A percentile compares a stretch with the other conserved stretches of the same genome.
Evolutionary conservation across 2,113 vertebrate species (phyloP).

Genomic region (Pangasianodon hypophthalmus): DNA sequence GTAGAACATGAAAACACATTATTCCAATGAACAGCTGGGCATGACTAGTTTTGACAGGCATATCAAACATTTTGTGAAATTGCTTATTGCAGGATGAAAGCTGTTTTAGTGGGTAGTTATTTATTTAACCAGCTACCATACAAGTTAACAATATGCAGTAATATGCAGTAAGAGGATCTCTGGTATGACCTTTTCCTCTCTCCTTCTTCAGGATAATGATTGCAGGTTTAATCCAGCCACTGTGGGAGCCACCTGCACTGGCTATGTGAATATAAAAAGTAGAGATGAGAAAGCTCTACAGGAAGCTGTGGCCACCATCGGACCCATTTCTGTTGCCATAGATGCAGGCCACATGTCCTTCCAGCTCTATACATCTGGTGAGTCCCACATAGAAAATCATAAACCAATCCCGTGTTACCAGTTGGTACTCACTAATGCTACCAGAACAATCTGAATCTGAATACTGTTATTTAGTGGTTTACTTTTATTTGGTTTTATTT

Average conservation of each 20-base stretch:
- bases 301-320: conserved; percentile 73
- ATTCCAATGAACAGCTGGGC: not conserved
- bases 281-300: conserved; percentile 67
- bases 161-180: not conserved
- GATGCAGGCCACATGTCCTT: conserved; percentile 69
- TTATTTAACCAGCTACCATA: not conserved
- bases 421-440: not conserved
- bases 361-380: conserved; percentile 74
- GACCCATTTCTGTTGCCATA: conserved; percentile 74
- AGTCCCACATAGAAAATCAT: not conserved
- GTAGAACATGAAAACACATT: not conserved
- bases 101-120: not conserved
- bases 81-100: not conserved
- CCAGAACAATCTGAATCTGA: not conserved
- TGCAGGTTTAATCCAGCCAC: conserved; percentile 67
- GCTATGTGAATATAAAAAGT: conserved; percentile 59
- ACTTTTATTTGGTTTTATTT: not conserved
- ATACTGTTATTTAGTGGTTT: not conserved
- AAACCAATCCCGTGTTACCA: too few relatives aligned
- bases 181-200: not conserved
- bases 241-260: conserved; percentile 69
- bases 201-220: conserved; percentile 57
- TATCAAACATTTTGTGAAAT: not conserved
- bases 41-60: not conserved
- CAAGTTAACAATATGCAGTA: not conserved